These are phyloP conservation scores for Anser cygnoides DNA, from an alignment of 2,113 vertebrate genomes.

Conservation along the genomic window DNA sequence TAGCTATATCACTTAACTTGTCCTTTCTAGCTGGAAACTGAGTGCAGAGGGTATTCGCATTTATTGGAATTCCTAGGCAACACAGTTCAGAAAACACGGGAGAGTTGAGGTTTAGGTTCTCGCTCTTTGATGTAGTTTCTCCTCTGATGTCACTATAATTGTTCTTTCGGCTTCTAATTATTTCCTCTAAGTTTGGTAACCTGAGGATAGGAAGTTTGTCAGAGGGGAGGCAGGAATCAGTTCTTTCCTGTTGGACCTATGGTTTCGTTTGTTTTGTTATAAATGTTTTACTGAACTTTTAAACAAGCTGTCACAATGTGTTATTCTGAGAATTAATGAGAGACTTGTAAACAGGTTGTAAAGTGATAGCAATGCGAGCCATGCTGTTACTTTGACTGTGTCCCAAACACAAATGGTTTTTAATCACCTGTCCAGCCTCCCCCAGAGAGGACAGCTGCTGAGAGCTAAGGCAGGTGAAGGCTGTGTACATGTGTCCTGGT, in stretches of 20 bases:
- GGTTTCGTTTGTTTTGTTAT: not conserved
- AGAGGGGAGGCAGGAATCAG: not conserved
- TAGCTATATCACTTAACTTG: not conserved
- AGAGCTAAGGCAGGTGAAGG: not conserved
- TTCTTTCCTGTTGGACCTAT: not conserved
- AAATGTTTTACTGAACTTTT: conserved; percentile 57
- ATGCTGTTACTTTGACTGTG: not conserved
- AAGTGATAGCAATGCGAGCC: not conserved
- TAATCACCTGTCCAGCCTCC: not conserved
- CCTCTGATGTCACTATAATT: not conserved
- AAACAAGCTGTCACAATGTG: conserved; percentile 56
- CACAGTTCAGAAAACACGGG: not conserved
- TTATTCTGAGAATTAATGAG: conserved; percentile 26
- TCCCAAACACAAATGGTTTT: not conserved
- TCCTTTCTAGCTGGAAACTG: not conserved
- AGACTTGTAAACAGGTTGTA: conserved; percentile 16
- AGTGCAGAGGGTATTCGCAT: not conserved
- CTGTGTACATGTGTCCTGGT: no score
- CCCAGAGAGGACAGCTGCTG: not conserved
- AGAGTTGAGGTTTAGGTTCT: not conserved
- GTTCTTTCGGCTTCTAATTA: not conserved
- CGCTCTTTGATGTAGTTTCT: not conserved
- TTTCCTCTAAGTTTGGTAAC: not conserved
- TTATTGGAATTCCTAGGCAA: not conserved
- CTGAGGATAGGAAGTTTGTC: not conserved